A percentile compares a stretch with the other conserved stretches of the same genome.
phyloP scores from a whole-genome alignment of 2,888 invertebrate species.

The Thereva unica region DNA sequence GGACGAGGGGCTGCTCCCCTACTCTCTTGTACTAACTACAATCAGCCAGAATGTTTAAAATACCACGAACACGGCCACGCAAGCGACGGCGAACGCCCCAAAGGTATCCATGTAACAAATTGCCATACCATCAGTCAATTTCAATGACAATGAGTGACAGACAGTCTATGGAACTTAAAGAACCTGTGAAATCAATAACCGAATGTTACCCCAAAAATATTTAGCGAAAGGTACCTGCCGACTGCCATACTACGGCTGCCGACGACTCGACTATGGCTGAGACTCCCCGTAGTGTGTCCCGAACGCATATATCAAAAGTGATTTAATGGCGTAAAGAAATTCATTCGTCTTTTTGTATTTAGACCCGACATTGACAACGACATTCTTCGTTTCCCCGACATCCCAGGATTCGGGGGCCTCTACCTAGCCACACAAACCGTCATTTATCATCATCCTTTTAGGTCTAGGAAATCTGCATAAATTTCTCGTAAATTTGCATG shows the following conservation, averaged over 20 bases:
- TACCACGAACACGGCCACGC: background rate
- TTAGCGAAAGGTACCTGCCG: slow-evolving; percentile 27
- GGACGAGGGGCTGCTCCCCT: no score
- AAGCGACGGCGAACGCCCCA: background rate
- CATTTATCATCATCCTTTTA: slow-evolving; percentile 34
- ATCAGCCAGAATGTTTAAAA: slow-evolving; percentile 5
- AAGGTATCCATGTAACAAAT: slow-evolving; percentile 8
- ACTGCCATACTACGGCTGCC: background rate
- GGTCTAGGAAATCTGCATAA: slow-evolving; percentile 46
- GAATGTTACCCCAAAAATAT: slow-evolving; percentile 21
- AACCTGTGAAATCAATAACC: slow-evolving; percentile 29
- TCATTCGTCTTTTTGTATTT: slow-evolving; percentile 33
- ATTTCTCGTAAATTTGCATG: slow-evolving; percentile 49
- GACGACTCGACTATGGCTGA: no score
- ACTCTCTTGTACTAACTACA: no score
- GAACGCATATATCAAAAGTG: slow-evolving; percentile 44
- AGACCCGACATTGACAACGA: slow-evolving; percentile 14
- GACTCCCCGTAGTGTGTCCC: slow-evolving; percentile 17
- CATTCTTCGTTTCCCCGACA: background rate
- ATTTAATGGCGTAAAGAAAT: slow-evolving; percentile 38
- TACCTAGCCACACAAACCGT: slow-evolving; percentile 13
- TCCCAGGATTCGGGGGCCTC: slow-evolving; percentile 1
- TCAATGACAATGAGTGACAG: slow-evolving; percentile 30
- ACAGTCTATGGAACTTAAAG: slow-evolving; percentile 14
- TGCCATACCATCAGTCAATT: slow-evolving; percentile 28